Percentiles rank a stretch among this genome's conserved stretches.
Conservation (phyloP, 2,888 invertebrate species). For the Melanostoma mellinum region DNA sequence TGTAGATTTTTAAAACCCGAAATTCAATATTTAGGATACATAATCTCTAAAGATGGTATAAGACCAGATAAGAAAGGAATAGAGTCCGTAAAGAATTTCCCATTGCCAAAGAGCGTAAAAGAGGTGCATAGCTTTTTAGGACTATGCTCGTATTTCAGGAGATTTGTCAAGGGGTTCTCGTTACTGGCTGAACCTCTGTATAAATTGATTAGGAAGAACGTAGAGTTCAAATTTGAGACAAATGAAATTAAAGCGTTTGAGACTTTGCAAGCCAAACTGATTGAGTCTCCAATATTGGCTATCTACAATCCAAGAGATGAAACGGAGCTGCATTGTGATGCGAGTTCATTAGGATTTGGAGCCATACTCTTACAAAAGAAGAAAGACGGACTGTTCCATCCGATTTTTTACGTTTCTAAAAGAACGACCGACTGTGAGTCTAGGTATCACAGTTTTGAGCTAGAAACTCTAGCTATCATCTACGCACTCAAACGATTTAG, state of each 20-base stretch:
- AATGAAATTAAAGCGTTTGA: too few species aligned
- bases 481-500: too few species aligned
- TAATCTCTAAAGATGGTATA: not conserved
- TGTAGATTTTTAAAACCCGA: constrained; percentile 5
- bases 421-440: constrained; percentile 63
- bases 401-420: constrained; percentile 76
- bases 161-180: too few species aligned
- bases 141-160: too few species aligned
- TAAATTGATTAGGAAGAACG: too few species aligned
- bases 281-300: constrained; percentile 67
- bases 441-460: too few species aligned
- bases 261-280: too few species aligned
- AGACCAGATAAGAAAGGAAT: constrained; percentile 10
- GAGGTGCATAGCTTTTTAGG: too few species aligned
- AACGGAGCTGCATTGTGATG: constrained; percentile 76
- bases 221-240: too few species aligned
- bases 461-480: too few species aligned
- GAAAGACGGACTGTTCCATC: constrained; percentile 70
- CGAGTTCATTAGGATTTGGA: constrained; percentile 74
- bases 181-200: too few species aligned
- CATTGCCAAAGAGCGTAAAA: not conserved
- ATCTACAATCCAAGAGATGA: constrained; percentile 74
- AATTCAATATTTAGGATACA: not conserved
- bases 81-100: constrained; percentile 8
- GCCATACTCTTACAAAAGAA: constrained; percentile 72